phyloP scores from a whole-genome alignment of 2,113 vertebrate species.

The Spermophilus dauricus region DNA sequence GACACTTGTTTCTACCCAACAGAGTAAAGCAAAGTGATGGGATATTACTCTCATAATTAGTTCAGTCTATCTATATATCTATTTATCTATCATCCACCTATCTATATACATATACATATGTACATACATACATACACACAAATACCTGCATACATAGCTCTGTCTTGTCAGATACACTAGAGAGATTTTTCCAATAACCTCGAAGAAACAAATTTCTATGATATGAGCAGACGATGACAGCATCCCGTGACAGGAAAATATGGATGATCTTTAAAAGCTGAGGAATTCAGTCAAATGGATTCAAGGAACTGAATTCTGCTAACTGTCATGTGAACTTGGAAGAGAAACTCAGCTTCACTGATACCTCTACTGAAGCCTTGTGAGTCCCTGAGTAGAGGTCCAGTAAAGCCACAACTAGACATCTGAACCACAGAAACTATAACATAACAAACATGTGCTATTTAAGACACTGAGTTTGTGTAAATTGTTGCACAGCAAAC shows the following conservation, averaged over 20 bases:
- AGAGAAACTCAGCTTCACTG: neutral
- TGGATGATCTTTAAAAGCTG: conserved; percentile 14
- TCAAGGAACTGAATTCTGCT: conserved; percentile 3
- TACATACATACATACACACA: too few species aligned
- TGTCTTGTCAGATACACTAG: neutral
- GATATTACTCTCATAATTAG: neutral
- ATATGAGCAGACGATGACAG: neutral
- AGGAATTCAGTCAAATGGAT: neutral
- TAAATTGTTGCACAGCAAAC: conserved; percentile 25
- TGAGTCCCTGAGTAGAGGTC: neutral
- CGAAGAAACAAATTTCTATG: neutral
- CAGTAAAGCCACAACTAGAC: neutral
- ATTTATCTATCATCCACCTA: neutral
- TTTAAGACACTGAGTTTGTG: conserved; percentile 9
- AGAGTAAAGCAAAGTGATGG: neutral
- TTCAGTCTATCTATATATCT: neutral
- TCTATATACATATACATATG: too few species aligned
- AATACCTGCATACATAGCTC: neutral
- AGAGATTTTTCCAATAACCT: conserved; percentile 23
- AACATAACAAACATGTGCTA: neutral
- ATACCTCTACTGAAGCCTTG: neutral
- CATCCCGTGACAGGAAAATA: conserved; percentile 23
- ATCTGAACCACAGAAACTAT: neutral
- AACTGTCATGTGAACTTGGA: neutral
- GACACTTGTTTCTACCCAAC: neutral